Conservation (phyloP, 2,888 invertebrate species). For the Pterostichus niger region DNA sequence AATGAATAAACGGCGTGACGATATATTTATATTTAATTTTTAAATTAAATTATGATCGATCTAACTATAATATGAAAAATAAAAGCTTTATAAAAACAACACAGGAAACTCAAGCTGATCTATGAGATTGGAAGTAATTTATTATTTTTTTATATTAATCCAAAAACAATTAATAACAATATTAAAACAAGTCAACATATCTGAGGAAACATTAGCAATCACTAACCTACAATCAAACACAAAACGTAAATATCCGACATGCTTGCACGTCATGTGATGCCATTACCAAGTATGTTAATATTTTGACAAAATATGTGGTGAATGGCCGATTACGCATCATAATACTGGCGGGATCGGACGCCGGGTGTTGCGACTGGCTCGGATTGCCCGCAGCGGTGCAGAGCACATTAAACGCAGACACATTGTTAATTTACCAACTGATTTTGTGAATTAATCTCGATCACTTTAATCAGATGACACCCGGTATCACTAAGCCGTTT, state of each 20-base stretch:
- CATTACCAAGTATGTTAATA: conserved; percentile 49
- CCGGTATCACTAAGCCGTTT: conserved; percentile 50
- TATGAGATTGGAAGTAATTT: too few species aligned
- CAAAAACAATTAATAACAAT: neutral
- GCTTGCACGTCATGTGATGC: neutral
- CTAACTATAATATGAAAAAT: too few species aligned
- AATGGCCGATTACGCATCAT: conserved; percentile 39
- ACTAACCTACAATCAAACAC: neutral
- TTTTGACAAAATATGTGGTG: conserved; percentile 57
- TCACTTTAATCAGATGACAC: conserved; percentile 59
- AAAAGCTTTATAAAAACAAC: too few species aligned
- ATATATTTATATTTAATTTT: too few species aligned
- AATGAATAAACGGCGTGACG: too few species aligned
- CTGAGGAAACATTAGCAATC: neutral
- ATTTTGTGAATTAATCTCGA: conserved; percentile 61
- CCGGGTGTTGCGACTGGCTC: neutral
- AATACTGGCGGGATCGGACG: conserved; percentile 11
- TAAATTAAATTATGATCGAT: too few species aligned
- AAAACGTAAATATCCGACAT: neutral
- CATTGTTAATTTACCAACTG: conserved; percentile 63
- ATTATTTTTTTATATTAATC: neutral
- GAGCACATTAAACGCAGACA: conserved; percentile 28
- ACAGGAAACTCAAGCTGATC: too few species aligned
- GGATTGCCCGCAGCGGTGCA: conserved; percentile 1
- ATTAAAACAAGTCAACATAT: neutral